Evolutionary conservation across 2,113 vertebrate species (phyloP).

Genomic region (Potamarius usumacintae): DNA sequence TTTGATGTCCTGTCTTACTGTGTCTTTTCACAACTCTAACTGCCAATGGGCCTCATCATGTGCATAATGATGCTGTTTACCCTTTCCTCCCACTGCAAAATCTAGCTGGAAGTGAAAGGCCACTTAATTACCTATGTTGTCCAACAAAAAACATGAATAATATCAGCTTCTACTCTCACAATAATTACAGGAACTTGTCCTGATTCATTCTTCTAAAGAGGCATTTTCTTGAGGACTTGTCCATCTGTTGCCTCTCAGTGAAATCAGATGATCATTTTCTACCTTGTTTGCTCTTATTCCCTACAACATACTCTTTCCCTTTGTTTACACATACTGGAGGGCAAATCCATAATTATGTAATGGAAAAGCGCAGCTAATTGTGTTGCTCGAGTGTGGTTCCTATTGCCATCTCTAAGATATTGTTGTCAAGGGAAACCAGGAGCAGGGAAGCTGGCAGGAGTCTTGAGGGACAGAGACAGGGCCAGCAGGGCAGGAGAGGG

Average conservation of each 20-base stretch:
- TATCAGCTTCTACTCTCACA: not conserved
- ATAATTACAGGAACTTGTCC: slow-evolving; percentile 59
- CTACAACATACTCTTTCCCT: slow-evolving; percentile 50
- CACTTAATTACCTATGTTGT: slow-evolving; percentile 51
- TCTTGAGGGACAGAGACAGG: slow-evolving; percentile 52
- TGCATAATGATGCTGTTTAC: slow-evolving; percentile 54
- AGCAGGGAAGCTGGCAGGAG: slow-evolving; percentile 58
- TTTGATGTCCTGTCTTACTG: slow-evolving; percentile 25
- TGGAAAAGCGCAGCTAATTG: slow-evolving; percentile 75
- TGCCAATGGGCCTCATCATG: slow-evolving; percentile 55
- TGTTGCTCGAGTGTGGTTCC: slow-evolving; percentile 65
- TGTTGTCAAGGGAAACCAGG: slow-evolving; percentile 67
- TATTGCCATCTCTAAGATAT: slow-evolving; percentile 62
- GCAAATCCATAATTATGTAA: slow-evolving; percentile 66
- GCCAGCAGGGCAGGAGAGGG: slow-evolving; percentile 44
- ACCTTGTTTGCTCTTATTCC: slow-evolving; percentile 31
- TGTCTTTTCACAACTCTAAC: slow-evolving; percentile 52
- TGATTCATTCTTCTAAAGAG: slow-evolving; percentile 36
- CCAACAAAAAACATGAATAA: slow-evolving; percentile 29
- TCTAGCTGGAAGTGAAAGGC: slow-evolving; percentile 50
- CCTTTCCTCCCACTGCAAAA: slow-evolving; percentile 44
- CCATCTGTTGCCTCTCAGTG: not conserved
- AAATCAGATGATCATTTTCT: slow-evolving; percentile 3
- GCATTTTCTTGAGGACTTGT: slow-evolving; percentile 32
- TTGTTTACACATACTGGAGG: slow-evolving; percentile 64